Evolutionary conservation across 2,113 vertebrate species (phyloP).

Genomic region (Montifringilla adamsi): DNA sequence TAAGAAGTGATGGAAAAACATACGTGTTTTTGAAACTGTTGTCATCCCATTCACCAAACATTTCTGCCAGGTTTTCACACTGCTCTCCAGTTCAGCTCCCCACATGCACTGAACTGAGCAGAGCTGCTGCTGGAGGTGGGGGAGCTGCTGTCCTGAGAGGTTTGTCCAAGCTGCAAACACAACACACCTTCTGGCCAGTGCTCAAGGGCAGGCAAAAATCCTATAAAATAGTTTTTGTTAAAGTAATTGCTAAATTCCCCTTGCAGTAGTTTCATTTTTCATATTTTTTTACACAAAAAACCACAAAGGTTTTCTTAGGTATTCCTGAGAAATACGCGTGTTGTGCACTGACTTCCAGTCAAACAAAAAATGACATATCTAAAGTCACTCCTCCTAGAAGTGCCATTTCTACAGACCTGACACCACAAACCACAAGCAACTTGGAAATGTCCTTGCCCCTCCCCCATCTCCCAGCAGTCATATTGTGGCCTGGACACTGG

Average conservation of each 20-base stretch:
- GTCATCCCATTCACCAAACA: background rate
- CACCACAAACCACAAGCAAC: background rate
- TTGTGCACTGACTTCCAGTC: background rate
- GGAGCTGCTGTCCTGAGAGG: background rate
- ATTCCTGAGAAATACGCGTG: rapidly evolving
- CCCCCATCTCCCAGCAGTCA: background rate
- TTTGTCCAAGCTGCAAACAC: background rate
- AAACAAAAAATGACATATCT: background rate
- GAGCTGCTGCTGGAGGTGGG: background rate
- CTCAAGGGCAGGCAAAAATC: background rate
- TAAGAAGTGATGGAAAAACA: conserved; percentile 60
- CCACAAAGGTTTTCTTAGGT: background rate
- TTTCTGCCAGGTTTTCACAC: background rate
- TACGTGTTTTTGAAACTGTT: rapidly evolving
- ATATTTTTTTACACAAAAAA: background rate
- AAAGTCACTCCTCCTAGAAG: background rate
- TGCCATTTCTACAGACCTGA: background rate
- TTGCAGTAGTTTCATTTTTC: background rate
- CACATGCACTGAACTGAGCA: rapidly evolving
- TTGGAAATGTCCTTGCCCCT: background rate
- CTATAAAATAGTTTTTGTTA: background rate
- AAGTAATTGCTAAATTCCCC: background rate
- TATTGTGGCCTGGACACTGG: background rate
- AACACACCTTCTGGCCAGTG: background rate
- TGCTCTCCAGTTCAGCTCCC: background rate